Evolutionary conservation across 2,888 invertebrate genomes (phyloP).

Genomic region (Eristalis pertinax): DNA sequence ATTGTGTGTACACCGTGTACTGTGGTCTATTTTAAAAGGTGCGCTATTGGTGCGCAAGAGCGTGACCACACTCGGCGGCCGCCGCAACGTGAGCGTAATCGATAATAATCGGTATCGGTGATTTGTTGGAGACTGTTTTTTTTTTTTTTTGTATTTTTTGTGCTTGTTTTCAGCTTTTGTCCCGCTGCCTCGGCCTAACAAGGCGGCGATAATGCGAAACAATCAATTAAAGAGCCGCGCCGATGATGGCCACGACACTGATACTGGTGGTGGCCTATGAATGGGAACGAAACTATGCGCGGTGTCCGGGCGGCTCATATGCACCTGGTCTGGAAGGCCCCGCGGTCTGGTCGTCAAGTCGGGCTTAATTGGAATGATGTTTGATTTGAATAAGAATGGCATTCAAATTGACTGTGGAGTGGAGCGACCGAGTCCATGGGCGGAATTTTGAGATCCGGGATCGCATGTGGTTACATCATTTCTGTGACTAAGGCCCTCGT

Average conservation of each 20-base stretch:
- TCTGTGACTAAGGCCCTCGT: background rate
- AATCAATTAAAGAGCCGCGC: constrained; percentile 69
- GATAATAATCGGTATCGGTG: constrained; percentile 71
- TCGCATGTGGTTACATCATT: background rate
- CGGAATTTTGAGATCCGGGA: constrained; percentile 6
- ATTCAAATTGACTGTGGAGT: constrained; percentile 43
- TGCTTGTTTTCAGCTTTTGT: constrained; percentile 62
- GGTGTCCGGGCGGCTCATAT: constrained; percentile 23
- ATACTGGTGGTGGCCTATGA: constrained; percentile 39
- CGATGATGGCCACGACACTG: constrained; percentile 58
- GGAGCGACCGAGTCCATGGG: background rate
- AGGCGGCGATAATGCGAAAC: constrained; percentile 68
- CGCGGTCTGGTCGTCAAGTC: background rate
- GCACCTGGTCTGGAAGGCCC: constrained; percentile 43
- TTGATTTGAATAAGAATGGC: constrained; percentile 60
- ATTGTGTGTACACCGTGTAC: constrained; percentile 37
- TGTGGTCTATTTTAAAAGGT: constrained; percentile 72
- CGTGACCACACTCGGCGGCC: constrained; percentile 34
- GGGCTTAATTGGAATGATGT: constrained; percentile 56
- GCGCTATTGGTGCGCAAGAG: constrained; percentile 66
- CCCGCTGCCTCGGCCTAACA: constrained; percentile 41
- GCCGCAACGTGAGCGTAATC: constrained; percentile 69
- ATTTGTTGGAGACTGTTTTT: constrained; percentile 67
- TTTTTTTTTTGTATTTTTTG: too few relatives aligned
- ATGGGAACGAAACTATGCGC: constrained; percentile 40